Evolutionary conservation across 2,888 invertebrate genomes (phyloP).

Genomic region (Euplexia lucipara): DNA sequence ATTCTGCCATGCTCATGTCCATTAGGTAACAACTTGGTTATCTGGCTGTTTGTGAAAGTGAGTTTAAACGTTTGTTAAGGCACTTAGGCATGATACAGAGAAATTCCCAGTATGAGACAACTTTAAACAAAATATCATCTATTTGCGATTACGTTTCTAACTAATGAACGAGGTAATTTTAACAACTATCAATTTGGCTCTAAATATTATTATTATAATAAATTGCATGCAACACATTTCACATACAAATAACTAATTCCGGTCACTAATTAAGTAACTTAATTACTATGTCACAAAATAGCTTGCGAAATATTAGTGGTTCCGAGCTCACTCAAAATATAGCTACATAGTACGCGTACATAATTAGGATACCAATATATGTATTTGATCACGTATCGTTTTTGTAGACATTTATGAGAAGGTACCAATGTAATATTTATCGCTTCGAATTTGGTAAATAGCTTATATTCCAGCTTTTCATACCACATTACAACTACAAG

Average conservation of each 20-base stretch:
- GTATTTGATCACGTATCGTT: slow-evolving; percentile 4
- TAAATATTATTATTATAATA: no score
- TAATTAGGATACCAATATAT: slow-evolving; percentile 12
- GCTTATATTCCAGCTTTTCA: background rate
- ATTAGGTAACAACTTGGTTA: no score
- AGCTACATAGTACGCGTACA: background rate
- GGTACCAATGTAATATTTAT: background rate
- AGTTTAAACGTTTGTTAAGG: no score
- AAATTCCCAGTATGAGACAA: no score
- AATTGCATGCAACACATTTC: background rate
- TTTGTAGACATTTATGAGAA: background rate
- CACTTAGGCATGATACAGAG: no score
- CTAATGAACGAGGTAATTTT: no score
- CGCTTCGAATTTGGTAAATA: no score
- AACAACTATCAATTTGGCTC: no score
- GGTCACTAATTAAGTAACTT: slow-evolving; percentile 1
- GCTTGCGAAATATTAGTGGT: background rate
- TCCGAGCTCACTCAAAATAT: background rate
- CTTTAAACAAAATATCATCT: no score
- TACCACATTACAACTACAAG: background rate
- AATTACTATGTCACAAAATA: slow-evolving; percentile 5
- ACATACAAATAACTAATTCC: background rate
- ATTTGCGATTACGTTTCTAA: no score
- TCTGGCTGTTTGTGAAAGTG: no score
- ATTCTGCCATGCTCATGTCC: no score